These are phyloP conservation scores for Batillaria attramentaria DNA, from an alignment of 1,140 invertebrate genomes.

Conservation along the genomic window DNA sequence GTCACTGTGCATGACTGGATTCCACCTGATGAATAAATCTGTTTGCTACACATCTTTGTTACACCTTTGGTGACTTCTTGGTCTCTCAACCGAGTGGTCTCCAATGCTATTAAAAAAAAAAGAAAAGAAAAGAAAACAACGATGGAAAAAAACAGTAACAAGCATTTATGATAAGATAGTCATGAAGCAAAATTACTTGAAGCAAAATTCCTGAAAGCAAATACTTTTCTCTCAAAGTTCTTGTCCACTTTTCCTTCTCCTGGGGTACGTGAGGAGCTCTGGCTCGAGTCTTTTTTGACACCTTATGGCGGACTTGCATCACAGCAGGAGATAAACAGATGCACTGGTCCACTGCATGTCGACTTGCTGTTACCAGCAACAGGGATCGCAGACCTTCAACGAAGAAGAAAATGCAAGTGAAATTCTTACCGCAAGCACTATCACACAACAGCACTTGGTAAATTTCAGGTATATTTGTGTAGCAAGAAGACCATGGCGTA, in stretches of 20 bases:
- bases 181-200: neutral
- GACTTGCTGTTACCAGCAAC: neutral
- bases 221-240: slow-evolving; percentile 22
- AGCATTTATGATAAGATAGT: neutral
- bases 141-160: neutral
- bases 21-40: no score
- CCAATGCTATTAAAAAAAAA: neutral
- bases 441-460: no score
- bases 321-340: neutral
- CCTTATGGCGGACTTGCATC: slow-evolving; percentile 31
- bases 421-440: no score
- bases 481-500: no score
- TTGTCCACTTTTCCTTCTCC: slow-evolving; percentile 29
- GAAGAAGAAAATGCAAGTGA: no score
- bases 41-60: no score
- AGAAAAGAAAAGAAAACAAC: neutral
- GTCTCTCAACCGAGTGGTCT: neutral
- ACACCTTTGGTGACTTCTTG: neutral
- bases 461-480: no score
- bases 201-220: neutral
- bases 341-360: neutral
- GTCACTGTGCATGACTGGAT: no score
- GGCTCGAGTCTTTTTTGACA: slow-evolving; percentile 21
- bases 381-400: neutral
- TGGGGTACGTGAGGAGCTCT: slow-evolving; percentile 37